Evolutionary conservation across 30 jellyfish, hydroid and myxozoan genomes (phyloP), one percentile per base, ranked within the genome.

Genomic region (Mastigias papua): DNA sequence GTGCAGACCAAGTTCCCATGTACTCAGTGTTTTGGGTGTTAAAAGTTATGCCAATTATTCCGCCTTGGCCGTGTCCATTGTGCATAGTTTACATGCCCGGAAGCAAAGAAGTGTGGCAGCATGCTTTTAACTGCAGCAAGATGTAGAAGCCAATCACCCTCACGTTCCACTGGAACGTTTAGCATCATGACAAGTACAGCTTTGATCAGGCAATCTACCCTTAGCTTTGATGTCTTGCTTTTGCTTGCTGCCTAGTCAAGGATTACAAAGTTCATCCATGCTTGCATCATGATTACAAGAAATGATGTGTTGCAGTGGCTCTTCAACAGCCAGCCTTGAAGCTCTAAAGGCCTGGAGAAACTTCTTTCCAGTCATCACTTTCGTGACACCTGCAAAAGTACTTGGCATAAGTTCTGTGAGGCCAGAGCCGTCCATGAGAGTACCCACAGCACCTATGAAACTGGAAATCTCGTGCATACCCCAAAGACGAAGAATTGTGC

Each of bases 1-100:
- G 46, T 76, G 80, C 9, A 76, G 78, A 29, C 87, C 57, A 28
- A 48, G 21, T 8, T 80, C 87, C 87, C 76, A 76, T 27, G 23
- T 76, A 10, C 48, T 76, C 2, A 76, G 23, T 8, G 82, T 37
- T 0, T 34, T 63, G 7, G 66, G 79, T 58, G 20, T 76, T 2
- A 76, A n/a, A 22, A 2, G 87, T 76, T 48, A 48, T 57, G 3
- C 87, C 87, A 25, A 76, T 22, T 27, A 76, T 76, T 16, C 87
- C 79, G 16, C 78, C 22, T 13, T 80, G 78, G 23, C 77, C 42
- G 23, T 0, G 73, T 6, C 87, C 87, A 48, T 76, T 35, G 23
- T 78, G 79, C 87, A 76, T 76, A 29, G 48, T 35, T 8, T 42
- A 35, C 10, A 48, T 42, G n/a, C n/a, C n/a, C n/a, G n/a, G 54